Conservation (phyloP, 2,888 invertebrate species). For the Cosmopolites sordidus region DNA sequence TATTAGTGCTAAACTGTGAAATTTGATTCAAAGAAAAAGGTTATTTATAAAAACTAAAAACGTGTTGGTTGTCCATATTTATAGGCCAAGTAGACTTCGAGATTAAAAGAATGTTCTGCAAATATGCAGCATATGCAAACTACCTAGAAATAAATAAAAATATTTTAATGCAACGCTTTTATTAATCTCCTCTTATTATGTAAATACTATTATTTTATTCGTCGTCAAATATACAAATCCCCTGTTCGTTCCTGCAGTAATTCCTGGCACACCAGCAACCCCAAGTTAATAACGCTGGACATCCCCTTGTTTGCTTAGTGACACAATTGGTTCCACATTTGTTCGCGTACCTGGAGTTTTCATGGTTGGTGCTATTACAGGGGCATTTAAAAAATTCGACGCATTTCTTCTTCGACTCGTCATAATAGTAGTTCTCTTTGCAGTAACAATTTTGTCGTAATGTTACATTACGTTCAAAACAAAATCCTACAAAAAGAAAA, state of each 20-base stretch:
- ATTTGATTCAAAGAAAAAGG: too few relatives aligned
- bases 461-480: not conserved
- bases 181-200: too few relatives aligned
- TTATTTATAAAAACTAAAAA: too few relatives aligned
- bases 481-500: not conserved
- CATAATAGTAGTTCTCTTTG: constrained; percentile 7
- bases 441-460: constrained; percentile 9
- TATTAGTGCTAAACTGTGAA: too few relatives aligned
- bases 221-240: constrained; percentile 8
- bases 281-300: not conserved
- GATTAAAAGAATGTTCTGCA: too few relatives aligned
- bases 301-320: constrained; percentile 5
- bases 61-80: too few relatives aligned
- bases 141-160: too few relatives aligned
- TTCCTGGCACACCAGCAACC: constrained; percentile 8
- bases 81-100: too few relatives aligned
- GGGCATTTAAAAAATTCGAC: constrained; percentile 5
- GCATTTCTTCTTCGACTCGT: constrained; percentile 7
- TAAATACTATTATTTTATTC: too few relatives aligned
- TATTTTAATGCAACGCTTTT: too few relatives aligned
- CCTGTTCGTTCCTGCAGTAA: constrained; percentile 7
- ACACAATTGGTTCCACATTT: constrained; percentile 12
- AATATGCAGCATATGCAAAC: too few relatives aligned
- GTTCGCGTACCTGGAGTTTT: constrained; percentile 9
- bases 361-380: constrained; percentile 4